Percentiles rank a stretch among this genome's conserved stretches.
Conservation (phyloP, 30 jellyfish, hydroid and myxozoan species). For the Nemopilema nomurai region DNA sequence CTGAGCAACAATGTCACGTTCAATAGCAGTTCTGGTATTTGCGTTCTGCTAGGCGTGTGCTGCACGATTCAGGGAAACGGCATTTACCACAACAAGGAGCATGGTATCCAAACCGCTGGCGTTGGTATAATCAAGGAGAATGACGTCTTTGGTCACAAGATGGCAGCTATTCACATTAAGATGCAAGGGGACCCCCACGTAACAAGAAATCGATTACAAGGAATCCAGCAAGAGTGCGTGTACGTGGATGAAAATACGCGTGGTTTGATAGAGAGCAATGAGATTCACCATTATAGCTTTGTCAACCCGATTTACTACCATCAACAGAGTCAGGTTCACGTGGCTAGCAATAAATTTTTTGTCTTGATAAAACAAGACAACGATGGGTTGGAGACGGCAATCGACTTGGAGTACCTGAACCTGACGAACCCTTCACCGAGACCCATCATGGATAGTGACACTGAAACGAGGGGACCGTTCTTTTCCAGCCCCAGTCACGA, state of each 20-base stretch:
- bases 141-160: constrained; percentile 71
- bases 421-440: constrained; percentile 58
- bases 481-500: constrained; percentile 45
- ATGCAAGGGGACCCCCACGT: constrained; percentile 74
- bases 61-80: constrained; percentile 85
- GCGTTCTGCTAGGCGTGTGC: constrained; percentile 71
- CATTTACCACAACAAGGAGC: constrained; percentile 79
- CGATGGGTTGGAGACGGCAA: constrained; percentile 53
- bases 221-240: constrained; percentile 68
- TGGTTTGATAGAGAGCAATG: constrained; percentile 70
- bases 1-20: constrained; percentile 60
- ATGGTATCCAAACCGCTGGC: constrained; percentile 76
- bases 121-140: constrained; percentile 69
- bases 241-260: constrained; percentile 81
- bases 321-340: constrained; percentile 35
- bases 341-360: constrained; percentile 27
- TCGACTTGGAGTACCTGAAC: constrained; percentile 55
- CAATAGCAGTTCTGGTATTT: constrained; percentile 67
- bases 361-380: constrained; percentile 55
- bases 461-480: constrained; percentile 51
- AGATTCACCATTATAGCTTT: constrained; percentile 58
- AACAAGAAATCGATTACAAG: constrained; percentile 73
- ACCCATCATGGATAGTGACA: constrained; percentile 50
- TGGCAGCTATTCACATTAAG: constrained; percentile 59
- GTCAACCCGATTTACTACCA: constrained; percentile 60